Base-by-base conservation (phyloP, 2,113 vertebrate genomes). In the Thamnaconus septentrionalis region DNA sequence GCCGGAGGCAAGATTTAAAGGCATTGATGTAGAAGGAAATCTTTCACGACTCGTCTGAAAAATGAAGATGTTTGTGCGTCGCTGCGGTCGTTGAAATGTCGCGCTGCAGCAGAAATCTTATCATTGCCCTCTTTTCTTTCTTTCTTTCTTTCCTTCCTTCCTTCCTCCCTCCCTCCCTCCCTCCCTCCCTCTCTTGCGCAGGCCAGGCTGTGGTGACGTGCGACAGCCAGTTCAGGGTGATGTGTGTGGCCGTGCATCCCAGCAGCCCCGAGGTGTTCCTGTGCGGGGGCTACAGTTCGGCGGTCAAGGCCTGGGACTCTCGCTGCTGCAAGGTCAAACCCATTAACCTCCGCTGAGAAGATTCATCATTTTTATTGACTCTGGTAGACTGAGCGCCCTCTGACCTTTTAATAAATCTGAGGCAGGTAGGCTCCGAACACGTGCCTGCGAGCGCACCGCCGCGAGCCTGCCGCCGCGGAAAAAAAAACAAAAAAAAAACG, bases 241-340 rank as follows among this genome's bases (percentile, higher is more conserved):
- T 93, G 50, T 80, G 92, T 0, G 84, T 93, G 65, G 93, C 89
- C 31, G 85, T 94, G 61, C 92, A 94, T 51, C 96, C 96, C 40
- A 78, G 83, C 60, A 93, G 93, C 64, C 91, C 92, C 5, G 92
- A 88, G 61, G 54, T 95, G 10, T 94, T 97, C 72, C 66, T 99
- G 66, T 96, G 94, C 61, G 97, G 95, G 49, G 97, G 97, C 6
- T 96, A 97, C 91, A 94, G 95, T 80, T 81, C 96, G 0, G 90
- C 89, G 73, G 91, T 98, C 83, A 95, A 94, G 78, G 95, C 97
- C 5, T 98, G 96, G 96, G 96, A 99, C 83, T 59, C 91, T 47
- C 94, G 97, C 81, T 91, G 83, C 54, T 82, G 90, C 78, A 96
- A 98, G 96, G 97, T 98, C 53, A 84, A 66, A 70, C 65, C 72